Percentiles rank a stretch among this genome's conserved stretches.
These are phyloP conservation scores for Fulmarus glacialis DNA, from an alignment of 2,113 vertebrate genomes.

Conservation along the genomic window DNA sequence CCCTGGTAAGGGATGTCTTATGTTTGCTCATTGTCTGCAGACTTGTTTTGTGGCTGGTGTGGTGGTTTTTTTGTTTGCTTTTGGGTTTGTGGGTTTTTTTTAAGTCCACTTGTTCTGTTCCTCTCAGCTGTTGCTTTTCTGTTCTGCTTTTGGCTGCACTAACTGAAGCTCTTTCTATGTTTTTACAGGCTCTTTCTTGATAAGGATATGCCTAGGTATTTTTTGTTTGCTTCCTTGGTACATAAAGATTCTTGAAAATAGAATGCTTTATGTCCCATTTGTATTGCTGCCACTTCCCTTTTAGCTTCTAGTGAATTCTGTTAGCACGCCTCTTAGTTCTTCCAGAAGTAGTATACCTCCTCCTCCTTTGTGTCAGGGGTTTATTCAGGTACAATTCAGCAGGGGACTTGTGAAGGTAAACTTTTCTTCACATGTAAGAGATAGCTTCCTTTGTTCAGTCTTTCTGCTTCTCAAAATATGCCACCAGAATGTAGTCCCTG, in stretches of 20 bases:
- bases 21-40: neutral
- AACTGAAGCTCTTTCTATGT: constrained; percentile 85
- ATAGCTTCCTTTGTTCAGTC: neutral
- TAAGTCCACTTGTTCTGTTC: constrained; percentile 45
- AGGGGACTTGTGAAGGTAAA: neutral
- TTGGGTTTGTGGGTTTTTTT: neutral
- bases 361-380: neutral
- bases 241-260: constrained; percentile 78
- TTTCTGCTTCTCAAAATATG: neutral
- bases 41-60: neutral
- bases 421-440: neutral
- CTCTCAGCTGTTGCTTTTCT: constrained; percentile 54
- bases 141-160: constrained; percentile 74
- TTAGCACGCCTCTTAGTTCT: neutral
- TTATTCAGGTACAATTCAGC: neutral
- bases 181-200: constrained; percentile 96
- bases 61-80: neutral
- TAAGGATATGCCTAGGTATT: constrained; percentile 99
- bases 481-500: neutral
- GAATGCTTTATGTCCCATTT: constrained; percentile 77
- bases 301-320: neutral
- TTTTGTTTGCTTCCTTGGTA: constrained; percentile 73
- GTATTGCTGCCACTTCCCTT: neutral
- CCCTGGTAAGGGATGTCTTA: neutral
- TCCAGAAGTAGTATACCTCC: neutral